These are phyloP conservation scores for Brachionus angularis DNA, from an alignment of 1,140 invertebrate species.

Conservation along the genomic window DNA sequence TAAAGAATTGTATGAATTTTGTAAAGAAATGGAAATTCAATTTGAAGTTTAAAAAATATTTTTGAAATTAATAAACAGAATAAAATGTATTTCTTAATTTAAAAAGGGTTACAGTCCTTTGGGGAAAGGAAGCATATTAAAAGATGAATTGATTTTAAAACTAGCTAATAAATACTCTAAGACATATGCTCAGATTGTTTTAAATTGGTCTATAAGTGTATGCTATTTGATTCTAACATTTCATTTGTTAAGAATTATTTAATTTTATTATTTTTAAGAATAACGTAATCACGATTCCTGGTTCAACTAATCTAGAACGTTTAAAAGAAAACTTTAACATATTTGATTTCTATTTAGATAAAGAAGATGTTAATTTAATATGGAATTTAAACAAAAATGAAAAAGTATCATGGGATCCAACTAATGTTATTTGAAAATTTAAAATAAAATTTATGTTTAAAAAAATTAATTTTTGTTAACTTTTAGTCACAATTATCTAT, in stretches of 20 bases:
- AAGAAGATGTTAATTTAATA: slow-evolving; percentile 1
- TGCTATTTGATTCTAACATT: too few relatives aligned
- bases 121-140: slow-evolving; percentile 54
- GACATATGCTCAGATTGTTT: slow-evolving; percentile 54
- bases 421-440: slow-evolving; percentile 23
- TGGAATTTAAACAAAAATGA: slow-evolving; percentile 33
- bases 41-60: slow-evolving; percentile 47
- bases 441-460: too few relatives aligned
- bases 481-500: too few relatives aligned
- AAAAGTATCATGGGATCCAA: slow-evolving; percentile 40
- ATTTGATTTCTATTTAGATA: slow-evolving; percentile 13
- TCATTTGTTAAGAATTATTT: not conserved
- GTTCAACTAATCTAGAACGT: slow-evolving; percentile 53
- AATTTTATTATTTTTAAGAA: slow-evolving; percentile 48
- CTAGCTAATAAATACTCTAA: slow-evolving; percentile 48
- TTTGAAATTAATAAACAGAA: not conserved
- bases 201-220: slow-evolving; percentile 54
- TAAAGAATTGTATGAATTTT: slow-evolving; percentile 51
- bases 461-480: too few relatives aligned
- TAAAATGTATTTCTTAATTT: not conserved
- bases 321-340: slow-evolving; percentile 50
- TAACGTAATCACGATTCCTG: slow-evolving; percentile 55
- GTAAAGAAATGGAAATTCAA: slow-evolving; percentile 51
- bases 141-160: slow-evolving; percentile 47
- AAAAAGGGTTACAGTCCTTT: slow-evolving; percentile 58